These are phyloP conservation scores for Sciaenops ocellatus DNA, from an alignment of 2,797 vertebrate genomes.

Conservation along the genomic window DNA sequence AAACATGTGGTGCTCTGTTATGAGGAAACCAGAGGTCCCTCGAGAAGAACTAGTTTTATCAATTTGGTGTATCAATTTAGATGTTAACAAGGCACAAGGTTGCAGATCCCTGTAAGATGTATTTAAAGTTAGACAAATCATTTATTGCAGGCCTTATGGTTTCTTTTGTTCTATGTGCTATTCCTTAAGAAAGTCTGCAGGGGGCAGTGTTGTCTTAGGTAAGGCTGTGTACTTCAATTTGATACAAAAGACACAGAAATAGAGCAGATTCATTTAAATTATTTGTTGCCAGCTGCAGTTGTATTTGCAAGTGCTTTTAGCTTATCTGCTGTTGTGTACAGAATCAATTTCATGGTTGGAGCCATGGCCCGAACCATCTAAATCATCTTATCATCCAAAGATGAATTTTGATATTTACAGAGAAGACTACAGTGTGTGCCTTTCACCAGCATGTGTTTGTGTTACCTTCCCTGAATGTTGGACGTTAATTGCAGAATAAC, in stretches of 20 bases:
- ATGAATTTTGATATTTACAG: slow-evolving; percentile 68
- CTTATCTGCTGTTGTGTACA: slow-evolving; percentile 68
- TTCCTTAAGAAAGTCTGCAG: slow-evolving; percentile 62
- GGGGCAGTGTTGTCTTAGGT: slow-evolving; percentile 83
- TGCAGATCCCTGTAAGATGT: neutral
- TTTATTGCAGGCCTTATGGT: neutral
- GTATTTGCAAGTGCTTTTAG: slow-evolving; percentile 64
- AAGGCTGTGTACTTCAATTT: slow-evolving; percentile 40
- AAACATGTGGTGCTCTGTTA: neutral
- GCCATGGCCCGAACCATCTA: slow-evolving; percentile 51
- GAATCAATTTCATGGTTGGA: slow-evolving; percentile 74
- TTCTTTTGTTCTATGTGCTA: slow-evolving; percentile 11
- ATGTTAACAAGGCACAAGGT: neutral
- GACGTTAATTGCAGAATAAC: slow-evolving; percentile 29
- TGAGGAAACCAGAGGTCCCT: neutral
- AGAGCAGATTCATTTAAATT: slow-evolving; percentile 65
- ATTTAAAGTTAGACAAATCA: neutral
- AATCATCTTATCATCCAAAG: slow-evolving; percentile 67
- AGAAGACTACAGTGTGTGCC: slow-evolving; percentile 37
- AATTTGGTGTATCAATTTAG: neutral
- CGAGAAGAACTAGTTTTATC: neutral
- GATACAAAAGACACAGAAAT: slow-evolving; percentile 60
- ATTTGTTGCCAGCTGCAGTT: slow-evolving; percentile 64
- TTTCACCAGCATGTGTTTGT: slow-evolving; percentile 47
- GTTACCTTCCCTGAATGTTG: slow-evolving; percentile 26